Percentiles rank a stretch among this genome's conserved stretches.
Evolutionary conservation across 1,140 invertebrate genomes (phyloP).

Genomic region (Potamilus streckersoni): DNA sequence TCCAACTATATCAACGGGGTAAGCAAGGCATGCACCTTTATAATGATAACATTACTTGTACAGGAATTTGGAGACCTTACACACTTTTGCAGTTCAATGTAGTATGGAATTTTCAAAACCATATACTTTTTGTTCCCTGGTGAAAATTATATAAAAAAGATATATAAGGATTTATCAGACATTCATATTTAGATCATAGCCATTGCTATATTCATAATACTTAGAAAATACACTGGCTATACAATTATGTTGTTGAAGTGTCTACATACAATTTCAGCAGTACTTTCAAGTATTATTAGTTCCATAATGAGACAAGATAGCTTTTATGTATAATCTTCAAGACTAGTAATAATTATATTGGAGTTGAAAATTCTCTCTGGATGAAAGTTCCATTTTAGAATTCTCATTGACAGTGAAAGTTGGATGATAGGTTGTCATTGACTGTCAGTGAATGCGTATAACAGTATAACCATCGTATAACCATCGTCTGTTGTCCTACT

Average conservation of each 20-base stretch:
- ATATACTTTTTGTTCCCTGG: neutral
- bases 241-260: neutral
- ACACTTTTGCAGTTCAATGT: neutral
- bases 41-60: neutral
- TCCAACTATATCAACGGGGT: slow-evolving; percentile 97
- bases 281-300: too few species aligned
- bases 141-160: neutral
- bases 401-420: too few species aligned
- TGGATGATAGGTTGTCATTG: too few species aligned
- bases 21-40: neutral
- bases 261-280: too few species aligned
- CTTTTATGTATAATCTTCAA: too few species aligned
- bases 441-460: too few species aligned
- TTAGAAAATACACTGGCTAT: neutral
- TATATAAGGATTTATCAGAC: neutral
- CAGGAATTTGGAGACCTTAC: neutral
- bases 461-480: too few species aligned
- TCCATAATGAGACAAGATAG: too few species aligned
- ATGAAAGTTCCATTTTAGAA: too few species aligned
- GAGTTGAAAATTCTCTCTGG: too few species aligned
- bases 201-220: neutral
- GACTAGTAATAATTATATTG: too few species aligned
- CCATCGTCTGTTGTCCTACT: too few species aligned
- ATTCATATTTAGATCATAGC: neutral
- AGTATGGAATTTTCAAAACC: neutral